Evolutionary conservation across 1,140 invertebrate genomes (phyloP), one percentile per base, ranked within the genome.

Genomic region (Drosophila tropicalis): DNA sequence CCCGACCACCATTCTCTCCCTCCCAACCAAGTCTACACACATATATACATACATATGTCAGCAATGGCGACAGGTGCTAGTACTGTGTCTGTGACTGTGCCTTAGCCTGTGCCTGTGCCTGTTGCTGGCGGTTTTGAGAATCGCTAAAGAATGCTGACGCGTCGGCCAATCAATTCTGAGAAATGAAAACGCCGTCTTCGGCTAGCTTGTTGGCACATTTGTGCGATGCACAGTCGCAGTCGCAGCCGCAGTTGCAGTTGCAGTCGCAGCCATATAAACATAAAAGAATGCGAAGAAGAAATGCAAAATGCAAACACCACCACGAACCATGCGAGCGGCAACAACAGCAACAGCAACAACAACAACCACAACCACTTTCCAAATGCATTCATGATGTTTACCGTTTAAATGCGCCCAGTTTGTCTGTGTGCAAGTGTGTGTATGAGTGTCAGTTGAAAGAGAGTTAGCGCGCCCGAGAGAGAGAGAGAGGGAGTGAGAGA

Each of bases 211-310:
- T 89, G 83, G 76, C 82, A 86, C 79, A 87, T 87, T 82, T 87
- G 84, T 71, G 69, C 71, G 78, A 69, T 76, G 70, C 78, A 29
- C 29, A 62, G 70, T 58, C 66, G 34, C 73, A 58, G 47, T 67
- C 36, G 25, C 3, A 0, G 22, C 3, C 2, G 22, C 58, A 65
- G 69, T 51, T 19, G 12, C 36, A 71, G 60, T 41, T 15, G 15
- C 29, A 71, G 63, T 60, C 36, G 72, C 64, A 81, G 68, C 67
- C 76, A 82, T 72, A 73, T 71, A 78, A 79, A 83, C 85, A 87
- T 71, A 79, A 90, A 90, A 86, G 79, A 90, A 90, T 90, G 80
- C 82, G 79, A 90, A 90, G 86, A 82, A 90, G 86, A 82, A 90
- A 90, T 86, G 83, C 83, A 86, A 86, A 86, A 86, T 86, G 84